A percentile compares a stretch with the other conserved stretches of the same genome.
These are phyloP conservation scores for Ectropis crepuscularia DNA, from an alignment of 2,888 invertebrate species.

Conservation along the genomic window DNA sequence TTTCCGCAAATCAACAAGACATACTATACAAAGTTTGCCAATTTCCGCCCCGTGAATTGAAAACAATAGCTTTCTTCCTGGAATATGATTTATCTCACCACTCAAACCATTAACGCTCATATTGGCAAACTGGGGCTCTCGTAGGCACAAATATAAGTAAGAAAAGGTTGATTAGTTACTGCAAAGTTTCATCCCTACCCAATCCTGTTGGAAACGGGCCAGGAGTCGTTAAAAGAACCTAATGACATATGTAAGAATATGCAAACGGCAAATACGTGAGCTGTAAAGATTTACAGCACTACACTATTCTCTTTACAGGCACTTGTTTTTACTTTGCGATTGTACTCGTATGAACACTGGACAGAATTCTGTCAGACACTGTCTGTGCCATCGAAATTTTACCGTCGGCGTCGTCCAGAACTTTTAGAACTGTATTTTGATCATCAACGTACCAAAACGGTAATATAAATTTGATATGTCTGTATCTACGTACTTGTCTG, in stretches of 20 bases:
- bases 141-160: slow-evolving; percentile 47
- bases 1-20: slow-evolving; percentile 20
- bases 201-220: slow-evolving; percentile 56
- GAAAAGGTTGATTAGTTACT: slow-evolving; percentile 64
- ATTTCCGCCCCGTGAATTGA: slow-evolving; percentile 32
- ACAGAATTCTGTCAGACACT: slow-evolving; percentile 3
- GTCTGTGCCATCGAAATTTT: neutral
- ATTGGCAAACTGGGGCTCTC: slow-evolving; percentile 33
- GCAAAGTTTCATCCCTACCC: slow-evolving; percentile 58
- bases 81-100: slow-evolving; percentile 43
- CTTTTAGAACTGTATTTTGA: no score
- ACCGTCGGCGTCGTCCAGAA: neutral
- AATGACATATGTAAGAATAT: slow-evolving; percentile 52
- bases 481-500: no score
- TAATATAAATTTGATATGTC: no score
- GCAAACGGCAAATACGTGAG: slow-evolving; percentile 51
- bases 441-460: no score
- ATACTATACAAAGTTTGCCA: slow-evolving; percentile 20
- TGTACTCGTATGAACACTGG: slow-evolving; percentile 14
- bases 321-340: slow-evolving; percentile 28
- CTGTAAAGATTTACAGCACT: slow-evolving; percentile 40
- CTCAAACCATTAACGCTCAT: slow-evolving; percentile 51
- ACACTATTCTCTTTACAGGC: slow-evolving; percentile 14
- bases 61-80: slow-evolving; percentile 30
- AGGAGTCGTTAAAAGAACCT: slow-evolving; percentile 58